These are phyloP conservation scores for Spialia ferax DNA, from an alignment of 2,888 invertebrate species.

Conservation along the genomic window DNA sequence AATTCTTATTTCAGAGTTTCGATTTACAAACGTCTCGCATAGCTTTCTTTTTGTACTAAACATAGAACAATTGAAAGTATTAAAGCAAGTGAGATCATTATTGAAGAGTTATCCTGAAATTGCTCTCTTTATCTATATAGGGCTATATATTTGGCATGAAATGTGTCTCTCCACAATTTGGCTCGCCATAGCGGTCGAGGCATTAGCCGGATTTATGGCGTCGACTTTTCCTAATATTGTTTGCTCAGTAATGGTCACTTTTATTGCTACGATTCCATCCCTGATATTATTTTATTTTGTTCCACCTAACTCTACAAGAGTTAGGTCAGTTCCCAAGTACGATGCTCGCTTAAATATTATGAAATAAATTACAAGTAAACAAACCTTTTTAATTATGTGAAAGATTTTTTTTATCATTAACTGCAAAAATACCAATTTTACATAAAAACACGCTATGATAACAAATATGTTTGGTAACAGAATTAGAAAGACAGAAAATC, in stretches of 20 bases:
- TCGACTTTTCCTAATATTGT: slow-evolving; percentile 80
- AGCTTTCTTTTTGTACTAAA: no score
- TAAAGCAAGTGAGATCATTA: slow-evolving; percentile 7
- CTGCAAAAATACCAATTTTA: no score
- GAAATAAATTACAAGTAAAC: neutral
- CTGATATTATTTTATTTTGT: slow-evolving; percentile 70
- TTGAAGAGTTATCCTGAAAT: slow-evolving; percentile 14
- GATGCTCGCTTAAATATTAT: neutral
- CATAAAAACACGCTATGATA: no score
- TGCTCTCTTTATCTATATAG: slow-evolving; percentile 13
- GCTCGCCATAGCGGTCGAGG: slow-evolving; percentile 68
- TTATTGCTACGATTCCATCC: slow-evolving; percentile 71
- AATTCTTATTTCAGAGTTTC: no score
- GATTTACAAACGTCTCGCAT: no score
- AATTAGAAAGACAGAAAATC: no score
- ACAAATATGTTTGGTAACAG: no score
- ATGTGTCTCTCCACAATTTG: slow-evolving; percentile 67
- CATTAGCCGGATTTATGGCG: slow-evolving; percentile 77
- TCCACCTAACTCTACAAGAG: slow-evolving; percentile 41
- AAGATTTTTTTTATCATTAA: no score
- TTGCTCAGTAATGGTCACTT: slow-evolving; percentile 80
- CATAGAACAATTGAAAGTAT: no score
- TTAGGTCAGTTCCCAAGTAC: neutral
- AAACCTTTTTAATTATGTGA: no score
- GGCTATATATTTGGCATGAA: slow-evolving; percentile 35